Conservation (phyloP, 2,113 vertebrate species). For the Gasterosteus aculeatus region DNA sequence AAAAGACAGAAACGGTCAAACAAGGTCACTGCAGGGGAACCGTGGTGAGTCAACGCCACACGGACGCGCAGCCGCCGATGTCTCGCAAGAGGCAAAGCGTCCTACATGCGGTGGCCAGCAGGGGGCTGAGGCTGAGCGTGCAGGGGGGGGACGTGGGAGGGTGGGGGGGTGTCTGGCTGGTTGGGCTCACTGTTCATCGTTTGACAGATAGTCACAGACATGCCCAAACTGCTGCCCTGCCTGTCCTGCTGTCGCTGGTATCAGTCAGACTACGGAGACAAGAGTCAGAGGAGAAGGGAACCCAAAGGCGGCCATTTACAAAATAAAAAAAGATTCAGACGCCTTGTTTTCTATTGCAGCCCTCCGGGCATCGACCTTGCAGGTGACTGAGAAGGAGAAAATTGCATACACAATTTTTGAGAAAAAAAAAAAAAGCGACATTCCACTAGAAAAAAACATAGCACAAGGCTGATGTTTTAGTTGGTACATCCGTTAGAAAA, state of each 20-base stretch:
- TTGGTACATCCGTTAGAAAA: constrained; percentile 42
- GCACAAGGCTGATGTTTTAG: constrained; percentile 20
- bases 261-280: constrained; percentile 35
- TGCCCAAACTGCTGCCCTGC: constrained; percentile 48
- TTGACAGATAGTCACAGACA: constrained; percentile 61
- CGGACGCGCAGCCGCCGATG: constrained; percentile 6
- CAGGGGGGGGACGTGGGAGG: neutral
- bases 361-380: constrained; percentile 36
- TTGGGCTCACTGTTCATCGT: constrained; percentile 49
- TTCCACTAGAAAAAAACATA: constrained; percentile 25
- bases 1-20: constrained; percentile 28
- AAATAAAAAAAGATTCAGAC: constrained; percentile 30
- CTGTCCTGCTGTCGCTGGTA: constrained; percentile 45
- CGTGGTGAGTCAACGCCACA: constrained; percentile 15
- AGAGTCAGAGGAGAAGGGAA: neutral
- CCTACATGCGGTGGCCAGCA: constrained; percentile 43
- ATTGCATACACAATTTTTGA: constrained; percentile 42
- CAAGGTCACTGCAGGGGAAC: constrained; percentile 39
- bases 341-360: constrained; percentile 41
- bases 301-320: constrained; percentile 44
- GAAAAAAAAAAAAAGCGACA: constrained; percentile 31
- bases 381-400: constrained; percentile 56
- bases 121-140: constrained; percentile 57
- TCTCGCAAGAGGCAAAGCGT: constrained; percentile 20
- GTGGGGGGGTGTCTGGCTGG: constrained; percentile 38